Percentiles rank a stretch among this genome's conserved stretches.
These are phyloP conservation scores for Globodera ellingtonae DNA, from an alignment of 1,140 invertebrate genomes.

Conservation along the genomic window DNA sequence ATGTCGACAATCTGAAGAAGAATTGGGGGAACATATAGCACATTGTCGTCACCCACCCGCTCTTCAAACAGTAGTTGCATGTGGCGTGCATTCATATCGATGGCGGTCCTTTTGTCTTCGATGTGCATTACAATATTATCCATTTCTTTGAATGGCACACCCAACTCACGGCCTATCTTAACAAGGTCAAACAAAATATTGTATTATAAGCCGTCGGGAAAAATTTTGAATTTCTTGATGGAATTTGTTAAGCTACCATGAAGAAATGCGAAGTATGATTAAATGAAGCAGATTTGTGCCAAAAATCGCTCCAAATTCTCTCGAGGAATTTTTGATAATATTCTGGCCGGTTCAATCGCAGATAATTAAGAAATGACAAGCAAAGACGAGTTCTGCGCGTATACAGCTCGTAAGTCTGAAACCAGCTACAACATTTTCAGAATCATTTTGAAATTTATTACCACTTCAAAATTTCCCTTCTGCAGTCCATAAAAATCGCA, in stretches of 20 bases:
- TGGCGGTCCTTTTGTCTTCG: slow-evolving; percentile 3
- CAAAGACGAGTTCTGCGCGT: not conserved
- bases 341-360: slow-evolving; percentile 8
- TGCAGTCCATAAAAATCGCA: slow-evolving; percentile 21
- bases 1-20: slow-evolving; percentile 16
- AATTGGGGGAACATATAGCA: not conserved
- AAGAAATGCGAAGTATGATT: slow-evolving; percentile 26
- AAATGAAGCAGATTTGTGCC: slow-evolving; percentile 14
- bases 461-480: slow-evolving; percentile 30
- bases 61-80: slow-evolving; percentile 19
- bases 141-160: slow-evolving; percentile 20
- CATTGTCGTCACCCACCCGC: not conserved
- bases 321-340: slow-evolving; percentile 21
- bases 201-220: not conserved
- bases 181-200: not conserved
- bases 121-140: slow-evolving; percentile 32
- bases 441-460: not conserved
- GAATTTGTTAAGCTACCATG: not conserved
- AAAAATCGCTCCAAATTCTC: slow-evolving; percentile 20
- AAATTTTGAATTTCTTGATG: too few relatives aligned
- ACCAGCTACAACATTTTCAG: not conserved
- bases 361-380: slow-evolving; percentile 18
- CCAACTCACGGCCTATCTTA: slow-evolving; percentile 32
- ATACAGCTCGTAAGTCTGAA: slow-evolving; percentile 16
- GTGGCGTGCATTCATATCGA: not conserved